Evolutionary conservation across 2,797 vertebrate genomes (phyloP).

Genomic region (Aphelocoma californica): DNA sequence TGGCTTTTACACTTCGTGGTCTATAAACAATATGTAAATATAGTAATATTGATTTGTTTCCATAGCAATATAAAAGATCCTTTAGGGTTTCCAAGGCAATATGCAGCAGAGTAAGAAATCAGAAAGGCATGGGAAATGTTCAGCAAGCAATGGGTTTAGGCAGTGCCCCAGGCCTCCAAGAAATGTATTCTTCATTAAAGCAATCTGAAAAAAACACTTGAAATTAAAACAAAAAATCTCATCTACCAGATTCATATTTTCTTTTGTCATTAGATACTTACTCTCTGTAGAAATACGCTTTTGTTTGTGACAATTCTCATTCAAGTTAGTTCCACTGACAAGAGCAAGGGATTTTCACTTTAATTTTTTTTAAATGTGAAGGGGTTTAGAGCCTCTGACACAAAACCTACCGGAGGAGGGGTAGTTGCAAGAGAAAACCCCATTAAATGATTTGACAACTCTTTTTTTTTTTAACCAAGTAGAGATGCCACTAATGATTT

Average conservation of each 20-base stretch:
- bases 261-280: background rate
- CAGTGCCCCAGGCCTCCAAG: background rate
- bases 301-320: background rate
- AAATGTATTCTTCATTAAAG: background rate
- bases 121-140: conserved; percentile 24
- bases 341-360: background rate
- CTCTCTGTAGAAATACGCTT: background rate
- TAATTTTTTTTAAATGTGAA: background rate
- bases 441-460: background rate
- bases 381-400: background rate
- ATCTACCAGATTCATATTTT: background rate
- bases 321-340: background rate
- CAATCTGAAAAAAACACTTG: background rate
- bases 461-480: background rate
- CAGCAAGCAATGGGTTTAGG: conserved; percentile 24
- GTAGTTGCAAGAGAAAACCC: background rate
- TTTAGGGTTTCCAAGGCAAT: conserved; percentile 69
- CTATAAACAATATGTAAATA: conserved; percentile 68
- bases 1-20: conserved; percentile 32
- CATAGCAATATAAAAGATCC: conserved; percentile 62
- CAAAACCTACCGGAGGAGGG: background rate
- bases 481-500: background rate
- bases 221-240: background rate
- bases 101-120: conserved; percentile 46
- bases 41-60: conserved; percentile 70